These are phyloP conservation scores for Aspidiotus destructor DNA, from an alignment of 2,888 invertebrate species.

Conservation along the genomic window DNA sequence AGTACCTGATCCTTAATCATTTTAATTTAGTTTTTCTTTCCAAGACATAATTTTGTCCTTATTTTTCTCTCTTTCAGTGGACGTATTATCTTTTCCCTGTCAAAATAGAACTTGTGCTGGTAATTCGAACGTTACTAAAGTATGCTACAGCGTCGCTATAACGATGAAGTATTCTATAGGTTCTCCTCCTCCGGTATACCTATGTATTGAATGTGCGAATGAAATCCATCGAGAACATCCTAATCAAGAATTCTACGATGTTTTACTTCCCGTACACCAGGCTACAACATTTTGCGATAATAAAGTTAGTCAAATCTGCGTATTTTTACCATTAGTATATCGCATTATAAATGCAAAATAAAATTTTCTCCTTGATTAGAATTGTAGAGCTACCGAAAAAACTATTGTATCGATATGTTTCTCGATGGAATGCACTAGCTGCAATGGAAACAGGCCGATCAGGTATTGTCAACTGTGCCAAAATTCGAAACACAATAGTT, in stretches of 20 bases:
- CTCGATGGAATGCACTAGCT: conserved; percentile 90
- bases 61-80: conserved; percentile 46
- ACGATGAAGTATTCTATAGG: conserved; percentile 77
- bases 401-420: conserved; percentile 93
- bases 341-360: neutral
- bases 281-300: conserved; percentile 93
- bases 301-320: conserved; percentile 51
- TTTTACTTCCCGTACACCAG: conserved; percentile 85
- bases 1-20: conserved; percentile 3
- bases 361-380: conserved; percentile 11
- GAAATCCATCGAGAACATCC: conserved; percentile 81
- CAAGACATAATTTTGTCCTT: conserved; percentile 11
- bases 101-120: conserved; percentile 84
- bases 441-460: conserved; percentile 92
- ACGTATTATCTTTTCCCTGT: conserved; percentile 70
- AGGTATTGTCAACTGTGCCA: conserved; percentile 85
- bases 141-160: conserved; percentile 87
- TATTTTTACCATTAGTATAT: too few relatives aligned
- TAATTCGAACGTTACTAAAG: conserved; percentile 78
- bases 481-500: conserved; percentile 75
- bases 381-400: conserved; percentile 79
- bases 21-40: neutral
- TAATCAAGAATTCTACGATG: conserved; percentile 73
- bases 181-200: conserved; percentile 85
- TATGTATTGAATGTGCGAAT: conserved; percentile 93